phyloP scores from a whole-genome alignment of 2,888 invertebrate species.

The Suillia variegata region DNA sequence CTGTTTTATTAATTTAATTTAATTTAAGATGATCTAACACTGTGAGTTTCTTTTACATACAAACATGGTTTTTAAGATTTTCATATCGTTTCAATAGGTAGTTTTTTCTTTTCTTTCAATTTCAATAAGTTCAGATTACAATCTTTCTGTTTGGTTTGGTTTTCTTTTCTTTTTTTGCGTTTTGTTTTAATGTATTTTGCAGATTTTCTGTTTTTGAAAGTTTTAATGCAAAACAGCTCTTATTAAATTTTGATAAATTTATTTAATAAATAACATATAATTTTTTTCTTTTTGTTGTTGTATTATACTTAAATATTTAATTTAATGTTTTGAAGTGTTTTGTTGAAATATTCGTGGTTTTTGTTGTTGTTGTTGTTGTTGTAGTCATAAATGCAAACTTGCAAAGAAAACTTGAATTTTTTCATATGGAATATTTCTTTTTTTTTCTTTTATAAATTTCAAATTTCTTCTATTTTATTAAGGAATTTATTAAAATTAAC shows the following conservation, averaged over 20 bases:
- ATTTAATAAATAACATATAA: conserved; percentile 1
- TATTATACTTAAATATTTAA: too few relatives aligned
- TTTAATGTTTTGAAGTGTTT: neutral
- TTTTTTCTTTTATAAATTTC: too few relatives aligned
- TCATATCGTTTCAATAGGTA: neutral
- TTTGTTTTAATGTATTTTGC: conserved; percentile 3
- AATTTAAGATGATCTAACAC: conserved; percentile 56
- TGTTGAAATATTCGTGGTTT: neutral
- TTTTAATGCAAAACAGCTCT: neutral
- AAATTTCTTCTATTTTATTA: too few relatives aligned
- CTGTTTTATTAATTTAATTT: conserved; percentile 5
- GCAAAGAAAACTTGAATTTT: neutral
- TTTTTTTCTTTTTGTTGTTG: neutral
- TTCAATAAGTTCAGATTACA: neutral
- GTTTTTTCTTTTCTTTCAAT: neutral
- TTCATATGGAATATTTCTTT: too few relatives aligned
- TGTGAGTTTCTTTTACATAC: conserved; percentile 56
- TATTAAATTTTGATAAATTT: neutral
- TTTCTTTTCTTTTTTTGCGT: neutral
- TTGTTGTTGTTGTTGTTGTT: too few relatives aligned
- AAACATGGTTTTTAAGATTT: conserved; percentile 43
- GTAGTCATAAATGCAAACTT: too few relatives aligned
- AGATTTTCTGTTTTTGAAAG: neutral
- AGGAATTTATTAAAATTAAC: too few relatives aligned
- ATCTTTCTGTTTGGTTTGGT: neutral